Evolutionary conservation across 2,113 vertebrate species (phyloP).

Genomic region (Trogon surrucura): DNA sequence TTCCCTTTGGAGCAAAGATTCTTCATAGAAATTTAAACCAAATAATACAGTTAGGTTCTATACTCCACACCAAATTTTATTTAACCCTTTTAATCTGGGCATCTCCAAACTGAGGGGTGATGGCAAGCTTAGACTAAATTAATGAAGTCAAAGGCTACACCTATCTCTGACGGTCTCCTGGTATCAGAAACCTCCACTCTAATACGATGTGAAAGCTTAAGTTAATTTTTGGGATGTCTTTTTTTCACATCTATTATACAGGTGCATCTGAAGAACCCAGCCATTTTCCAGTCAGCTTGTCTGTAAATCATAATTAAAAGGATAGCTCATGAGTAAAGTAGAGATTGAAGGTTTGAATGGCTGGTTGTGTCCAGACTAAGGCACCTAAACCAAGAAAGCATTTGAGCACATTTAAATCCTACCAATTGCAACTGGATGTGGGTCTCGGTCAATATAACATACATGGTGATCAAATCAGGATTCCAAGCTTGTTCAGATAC

Average conservation of each 20-base stretch:
- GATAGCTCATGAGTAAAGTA: background rate
- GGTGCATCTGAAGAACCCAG: background rate
- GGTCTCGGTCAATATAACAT: rapidly evolving
- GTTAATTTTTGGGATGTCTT: background rate
- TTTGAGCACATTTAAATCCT: background rate
- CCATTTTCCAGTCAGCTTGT: background rate
- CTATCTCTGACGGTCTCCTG: background rate
- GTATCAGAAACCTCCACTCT: background rate
- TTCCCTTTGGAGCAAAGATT: background rate
- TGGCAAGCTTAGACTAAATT: background rate
- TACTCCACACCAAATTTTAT: background rate
- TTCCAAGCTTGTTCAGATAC: background rate
- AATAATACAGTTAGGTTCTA: background rate
- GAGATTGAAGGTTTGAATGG: background rate
- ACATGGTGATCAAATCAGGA: background rate
- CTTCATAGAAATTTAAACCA: background rate
- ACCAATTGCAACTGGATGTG: background rate
- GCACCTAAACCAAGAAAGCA: background rate
- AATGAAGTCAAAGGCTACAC: background rate
- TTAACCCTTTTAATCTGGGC: background rate
- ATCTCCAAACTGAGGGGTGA: background rate
- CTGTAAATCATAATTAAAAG: background rate
- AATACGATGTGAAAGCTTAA: background rate
- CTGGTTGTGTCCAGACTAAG: background rate
- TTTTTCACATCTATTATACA: background rate